Percentiles rank a stretch among this genome's conserved stretches.
Conservation (phyloP, 2,888 invertebrate genomes). For the Lepidochrysops patricia region DNA sequence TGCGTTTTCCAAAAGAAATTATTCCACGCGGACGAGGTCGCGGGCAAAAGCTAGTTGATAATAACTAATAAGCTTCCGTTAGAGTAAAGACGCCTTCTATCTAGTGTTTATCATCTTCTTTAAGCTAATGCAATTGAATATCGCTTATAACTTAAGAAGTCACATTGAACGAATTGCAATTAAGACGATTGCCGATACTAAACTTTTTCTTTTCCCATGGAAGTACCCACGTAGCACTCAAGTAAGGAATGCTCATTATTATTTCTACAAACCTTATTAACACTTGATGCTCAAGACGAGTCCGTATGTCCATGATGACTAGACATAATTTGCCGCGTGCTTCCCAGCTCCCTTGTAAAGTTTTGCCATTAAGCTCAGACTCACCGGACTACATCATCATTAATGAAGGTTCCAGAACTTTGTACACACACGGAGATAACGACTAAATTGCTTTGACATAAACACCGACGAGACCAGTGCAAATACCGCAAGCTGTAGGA, state of each 20-base stretch:
- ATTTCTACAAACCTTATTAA: not conserved
- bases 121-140: not conserved
- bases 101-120: too few species aligned
- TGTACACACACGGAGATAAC: not conserved
- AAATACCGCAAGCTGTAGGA: not conserved
- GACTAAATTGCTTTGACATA: conserved; percentile 3
- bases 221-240: not conserved
- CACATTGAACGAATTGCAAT: not conserved
- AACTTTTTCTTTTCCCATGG: too few species aligned
- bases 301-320: not conserved
- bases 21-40: too few species aligned
- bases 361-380: conserved; percentile 12
- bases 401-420: conserved; percentile 6
- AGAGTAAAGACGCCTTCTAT: too few species aligned
- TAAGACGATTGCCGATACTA: too few species aligned
- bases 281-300: not conserved
- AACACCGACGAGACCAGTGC: not conserved
- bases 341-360: conserved; percentile 1
- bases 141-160: not conserved
- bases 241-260: not conserved
- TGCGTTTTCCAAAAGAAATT: too few species aligned
- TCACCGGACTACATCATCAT: not conserved
- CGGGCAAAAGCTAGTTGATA: too few species aligned
- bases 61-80: too few species aligned
- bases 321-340: not conserved